These are phyloP conservation scores for Acanthoscelides obtectus DNA, from an alignment of 2,888 invertebrate species.

Conservation along the genomic window DNA sequence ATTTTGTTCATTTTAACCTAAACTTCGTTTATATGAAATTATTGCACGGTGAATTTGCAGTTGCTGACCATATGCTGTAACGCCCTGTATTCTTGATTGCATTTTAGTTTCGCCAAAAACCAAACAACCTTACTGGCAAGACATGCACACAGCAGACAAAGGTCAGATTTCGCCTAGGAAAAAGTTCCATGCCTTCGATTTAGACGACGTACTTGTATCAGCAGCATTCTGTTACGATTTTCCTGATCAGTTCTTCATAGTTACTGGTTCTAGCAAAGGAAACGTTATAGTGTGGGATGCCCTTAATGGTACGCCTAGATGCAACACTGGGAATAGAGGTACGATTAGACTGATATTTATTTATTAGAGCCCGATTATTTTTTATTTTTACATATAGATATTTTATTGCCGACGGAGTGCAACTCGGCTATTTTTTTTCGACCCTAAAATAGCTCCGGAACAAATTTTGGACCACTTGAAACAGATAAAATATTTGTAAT, in stretches of 20 bases:
- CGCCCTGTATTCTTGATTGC: background rate
- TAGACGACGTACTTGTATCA: slow-evolving; percentile 26
- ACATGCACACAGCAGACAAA: slow-evolving; percentile 35
- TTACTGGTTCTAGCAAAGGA: slow-evolving; percentile 27
- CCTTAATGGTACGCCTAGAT: slow-evolving; percentile 10
- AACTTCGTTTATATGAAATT: no score
- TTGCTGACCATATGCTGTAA: no score
- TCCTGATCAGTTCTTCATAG: slow-evolving; percentile 20
- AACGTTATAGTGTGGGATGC: slow-evolving; percentile 27
- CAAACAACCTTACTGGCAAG: slow-evolving; percentile 39
- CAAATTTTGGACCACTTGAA: no score
- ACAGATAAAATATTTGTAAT: no score
- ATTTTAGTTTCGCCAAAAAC: slow-evolving; percentile 36
- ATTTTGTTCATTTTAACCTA: no score
- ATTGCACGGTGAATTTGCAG: no score
- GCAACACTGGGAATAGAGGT: slow-evolving; percentile 14
- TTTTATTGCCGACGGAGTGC: no score
- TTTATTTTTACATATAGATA: no score
- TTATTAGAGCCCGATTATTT: no score
- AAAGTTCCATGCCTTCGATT: slow-evolving; percentile 19
- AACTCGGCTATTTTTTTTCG: no score
- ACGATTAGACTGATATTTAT: background rate
- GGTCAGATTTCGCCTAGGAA: slow-evolving; percentile 22
- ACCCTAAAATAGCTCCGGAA: no score
- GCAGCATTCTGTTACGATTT: slow-evolving; percentile 32